Conservation (phyloP, 1,140 invertebrate species). For the Drosophila elegans region DNA sequence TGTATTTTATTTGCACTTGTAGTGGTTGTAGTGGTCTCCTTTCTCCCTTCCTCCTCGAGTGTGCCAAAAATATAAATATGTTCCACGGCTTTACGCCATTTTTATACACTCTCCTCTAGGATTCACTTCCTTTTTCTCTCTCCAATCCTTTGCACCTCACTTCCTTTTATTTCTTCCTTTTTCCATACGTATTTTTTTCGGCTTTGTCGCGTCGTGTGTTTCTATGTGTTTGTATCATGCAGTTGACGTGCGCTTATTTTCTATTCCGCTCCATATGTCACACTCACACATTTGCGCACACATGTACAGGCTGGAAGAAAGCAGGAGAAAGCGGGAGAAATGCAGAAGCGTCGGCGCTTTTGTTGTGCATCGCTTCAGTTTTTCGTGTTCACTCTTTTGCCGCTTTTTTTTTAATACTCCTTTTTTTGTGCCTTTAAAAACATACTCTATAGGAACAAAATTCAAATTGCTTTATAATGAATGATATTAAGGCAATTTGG, state of each 20-base stretch:
- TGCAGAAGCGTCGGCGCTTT: slow-evolving; percentile 27
- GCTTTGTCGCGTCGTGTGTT: slow-evolving; percentile 76
- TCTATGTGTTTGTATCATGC: slow-evolving; percentile 78
- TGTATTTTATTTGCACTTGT: no score
- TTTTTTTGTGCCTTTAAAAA: slow-evolving; percentile 18
- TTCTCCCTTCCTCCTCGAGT: slow-evolving; percentile 13
- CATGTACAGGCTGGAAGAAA: neutral
- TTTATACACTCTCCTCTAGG: slow-evolving; percentile 64
- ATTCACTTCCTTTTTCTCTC: slow-evolving; percentile 11
- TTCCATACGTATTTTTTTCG: slow-evolving; percentile 47
- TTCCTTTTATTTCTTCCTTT: slow-evolving; percentile 15
- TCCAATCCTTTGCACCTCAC: slow-evolving; percentile 12
- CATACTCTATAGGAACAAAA: neutral
- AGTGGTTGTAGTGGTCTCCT: neutral
- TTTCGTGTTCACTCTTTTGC: slow-evolving; percentile 38
- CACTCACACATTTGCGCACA: slow-evolving; percentile 30
- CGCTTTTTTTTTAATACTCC: neutral
- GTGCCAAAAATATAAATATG: slow-evolving; percentile 73
- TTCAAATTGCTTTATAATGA: neutral
- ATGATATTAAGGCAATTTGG: neutral
- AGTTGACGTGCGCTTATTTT: slow-evolving; percentile 83
- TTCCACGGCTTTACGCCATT: slow-evolving; percentile 70
- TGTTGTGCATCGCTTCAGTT: slow-evolving; percentile 46
- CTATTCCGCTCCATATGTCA: slow-evolving; percentile 82
- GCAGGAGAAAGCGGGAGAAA: neutral